These are phyloP conservation scores for Azorinus chamasolen DNA, from an alignment of 2,888 invertebrate genomes.

Conservation along the genomic window DNA sequence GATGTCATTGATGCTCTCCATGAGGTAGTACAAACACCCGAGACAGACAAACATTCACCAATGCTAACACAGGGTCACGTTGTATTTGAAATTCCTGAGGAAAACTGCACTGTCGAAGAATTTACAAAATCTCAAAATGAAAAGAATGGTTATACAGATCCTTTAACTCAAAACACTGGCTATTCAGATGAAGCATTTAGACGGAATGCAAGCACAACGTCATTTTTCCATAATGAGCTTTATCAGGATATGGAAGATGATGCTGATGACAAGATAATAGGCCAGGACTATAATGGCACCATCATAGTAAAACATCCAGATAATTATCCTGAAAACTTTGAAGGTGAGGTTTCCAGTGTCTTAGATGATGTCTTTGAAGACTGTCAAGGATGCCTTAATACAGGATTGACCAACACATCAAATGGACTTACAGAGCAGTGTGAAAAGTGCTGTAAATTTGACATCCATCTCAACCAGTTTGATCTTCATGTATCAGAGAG, in stretches of 20 bases:
- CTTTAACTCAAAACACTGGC: neutral
- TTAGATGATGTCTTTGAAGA: conserved; percentile 57
- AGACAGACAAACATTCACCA: too few relatives aligned
- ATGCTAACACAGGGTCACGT: too few relatives aligned
- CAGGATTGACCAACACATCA: neutral
- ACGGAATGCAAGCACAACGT: conserved; percentile 7
- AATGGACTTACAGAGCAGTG: conserved; percentile 12
- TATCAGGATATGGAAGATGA: conserved; percentile 20
- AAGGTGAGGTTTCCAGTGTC: neutral
- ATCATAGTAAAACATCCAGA: neutral
- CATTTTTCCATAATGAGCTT: conserved; percentile 47
- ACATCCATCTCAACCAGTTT: conserved; percentile 15
- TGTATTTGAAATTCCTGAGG: too few relatives aligned
- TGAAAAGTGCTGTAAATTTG: conserved; percentile 17
- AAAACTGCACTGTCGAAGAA: too few relatives aligned
- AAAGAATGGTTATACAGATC: conserved; percentile 19
- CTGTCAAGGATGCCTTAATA: conserved; percentile 10
- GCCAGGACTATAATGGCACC: neutral
- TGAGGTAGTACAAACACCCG: too few relatives aligned
- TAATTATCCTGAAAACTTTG: neutral
- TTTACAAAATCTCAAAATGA: neutral
- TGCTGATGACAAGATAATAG: neutral
- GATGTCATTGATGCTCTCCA: too few relatives aligned
- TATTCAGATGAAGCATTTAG: conserved; percentile 12
- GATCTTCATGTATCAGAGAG: conserved; percentile 25